Evolutionary conservation across 23 tunicate species (phyloP), one percentile per base, ranked within the genome.

Genomic region (Oikopleura dioica): DNA sequence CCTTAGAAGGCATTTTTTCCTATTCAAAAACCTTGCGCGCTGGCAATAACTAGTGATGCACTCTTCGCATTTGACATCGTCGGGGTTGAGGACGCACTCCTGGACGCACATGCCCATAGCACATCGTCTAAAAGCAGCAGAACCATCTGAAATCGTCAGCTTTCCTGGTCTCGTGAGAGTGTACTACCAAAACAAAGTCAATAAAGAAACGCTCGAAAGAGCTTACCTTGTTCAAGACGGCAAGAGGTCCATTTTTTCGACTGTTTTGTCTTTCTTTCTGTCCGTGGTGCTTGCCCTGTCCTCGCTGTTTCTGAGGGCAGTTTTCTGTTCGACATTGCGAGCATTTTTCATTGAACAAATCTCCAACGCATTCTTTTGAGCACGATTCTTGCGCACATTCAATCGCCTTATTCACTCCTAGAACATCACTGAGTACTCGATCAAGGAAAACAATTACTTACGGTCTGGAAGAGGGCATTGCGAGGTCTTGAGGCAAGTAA

Each of bases 71-170:
- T 23, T 5, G 26, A 21, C 33, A 21, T 63, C 72, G 33, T 63
- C 33, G 4, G 72, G 72, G 16, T 63, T 31, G 30, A 63, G 26
- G 5, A 63, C 33, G 26, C 72, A 63, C 29, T 63, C 26, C 72
- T 63, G 16, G 72, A 12, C 16, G 72, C 72, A 63, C 72, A 63
- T 63, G 29, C 72, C 72, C 33, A 63, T 24, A 12, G 72, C 72
- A 31, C 72, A 63, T 12, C 72, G 72, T 2, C 26, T 23, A 24
- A 16, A 28, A 21, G 72, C 72, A 4, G 30, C 30, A 28, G 72
- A 12, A 16, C 72, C 72, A 28, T 63, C 72, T 2, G 72, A 24
- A 28, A 63, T 63, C 5, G 32, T 63, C 33, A 63, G 29, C 26
- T 23, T 23, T 24, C 33, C 5, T 12, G 29, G 4, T 21, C 72